Evolutionary conservation across 2,797 vertebrate species (phyloP).

Genomic region (Vespertilio murinus): DNA sequence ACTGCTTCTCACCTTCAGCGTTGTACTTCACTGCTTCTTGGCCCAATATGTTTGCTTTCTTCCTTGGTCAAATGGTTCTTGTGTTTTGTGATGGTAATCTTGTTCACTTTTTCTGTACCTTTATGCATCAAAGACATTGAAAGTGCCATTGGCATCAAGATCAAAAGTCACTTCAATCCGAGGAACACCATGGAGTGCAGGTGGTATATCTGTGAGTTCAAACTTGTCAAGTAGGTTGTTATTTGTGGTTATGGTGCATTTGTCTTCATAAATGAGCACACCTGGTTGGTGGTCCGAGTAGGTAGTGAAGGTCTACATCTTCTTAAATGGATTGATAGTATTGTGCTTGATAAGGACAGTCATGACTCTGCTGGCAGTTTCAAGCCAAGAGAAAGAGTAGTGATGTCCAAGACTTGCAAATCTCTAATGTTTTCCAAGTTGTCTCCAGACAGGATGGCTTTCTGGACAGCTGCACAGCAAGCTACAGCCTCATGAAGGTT

Average conservation of each 20-base stretch:
- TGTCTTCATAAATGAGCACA: slow-evolving; percentile 88
- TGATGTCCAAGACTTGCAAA: slow-evolving; percentile 91
- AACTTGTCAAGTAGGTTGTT: slow-evolving; percentile 72
- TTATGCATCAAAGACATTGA: slow-evolving; percentile 96
- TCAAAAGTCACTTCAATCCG: slow-evolving; percentile 55
- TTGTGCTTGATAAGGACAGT: slow-evolving; percentile 94
- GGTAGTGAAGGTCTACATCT: slow-evolving; percentile 94
- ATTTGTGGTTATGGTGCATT: slow-evolving; percentile 92
- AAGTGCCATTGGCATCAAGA: slow-evolving; percentile 86
- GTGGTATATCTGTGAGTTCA: slow-evolving; percentile 90
- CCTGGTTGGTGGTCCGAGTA: slow-evolving; percentile 96
- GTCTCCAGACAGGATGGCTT: slow-evolving; percentile 91
- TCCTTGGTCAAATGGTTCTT: slow-evolving; percentile 92
- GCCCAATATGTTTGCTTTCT: slow-evolving; percentile 94
- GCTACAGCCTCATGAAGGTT: slow-evolving; percentile 93
- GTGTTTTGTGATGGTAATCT: slow-evolving; percentile 95
- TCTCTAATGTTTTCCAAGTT: slow-evolving; percentile 95
- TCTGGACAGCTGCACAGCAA: slow-evolving; percentile 95
- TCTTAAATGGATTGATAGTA: slow-evolving; percentile 95
- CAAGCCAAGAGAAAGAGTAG: slow-evolving; percentile 93
- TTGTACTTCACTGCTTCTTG: too few relatives aligned
- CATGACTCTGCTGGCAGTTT: slow-evolving; percentile 93
- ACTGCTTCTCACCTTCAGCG: too few relatives aligned
- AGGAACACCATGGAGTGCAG: slow-evolving; percentile 94
- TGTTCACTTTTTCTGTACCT: slow-evolving; percentile 97